Evolutionary conservation across 2,888 invertebrate species (phyloP), one percentile per base, ranked within the genome.

Genomic region (Acronicta leporina): DNA sequence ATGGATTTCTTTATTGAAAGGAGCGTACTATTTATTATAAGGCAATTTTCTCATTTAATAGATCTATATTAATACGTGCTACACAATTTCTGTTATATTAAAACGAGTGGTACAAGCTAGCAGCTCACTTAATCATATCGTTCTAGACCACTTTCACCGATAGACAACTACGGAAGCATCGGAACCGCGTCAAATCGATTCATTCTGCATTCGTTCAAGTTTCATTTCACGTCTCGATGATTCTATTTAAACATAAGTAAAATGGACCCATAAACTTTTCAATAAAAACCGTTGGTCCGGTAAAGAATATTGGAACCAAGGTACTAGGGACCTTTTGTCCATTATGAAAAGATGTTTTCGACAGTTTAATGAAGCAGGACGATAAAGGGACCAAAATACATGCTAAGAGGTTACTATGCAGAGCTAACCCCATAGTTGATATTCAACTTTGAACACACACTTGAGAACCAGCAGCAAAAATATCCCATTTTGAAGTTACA

Each of bases 151-250:
- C 85, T 83, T 81, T 81, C 84, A 79, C 85, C 80, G 71, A 71
- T 76, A 62, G 63, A 73, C 73, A 68, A 82, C 77, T 33, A 47
- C 81, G 80, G 80, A 78, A 80, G 79, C 75, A 67, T 73, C 55
- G 75, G 68, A 66, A 63, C 75, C 73, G 75, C 70, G 72, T 66
- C 84, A 69, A 84, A 86, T 85, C 80, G 79, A 83, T 83, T 82
- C 60, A 67, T 62, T 60, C 54, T 54, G 63, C 65, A 72, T 71
- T 75, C 70, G 75, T 69, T 64, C 65, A 72, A 72, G 75, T 77
- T 79, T 82, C 79, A 82, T 84, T 87, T 87, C 83, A 82, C 83
- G 83, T 76, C 73, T 81, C 80, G 73, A 69, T 75, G 79, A 65
- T 74, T 83, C 68, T 70, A 48, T 70, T 71, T 59, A 68, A 68